Conservation (phyloP, 2,888 invertebrate species). For the Scaptomyza caliginosa region DNA sequence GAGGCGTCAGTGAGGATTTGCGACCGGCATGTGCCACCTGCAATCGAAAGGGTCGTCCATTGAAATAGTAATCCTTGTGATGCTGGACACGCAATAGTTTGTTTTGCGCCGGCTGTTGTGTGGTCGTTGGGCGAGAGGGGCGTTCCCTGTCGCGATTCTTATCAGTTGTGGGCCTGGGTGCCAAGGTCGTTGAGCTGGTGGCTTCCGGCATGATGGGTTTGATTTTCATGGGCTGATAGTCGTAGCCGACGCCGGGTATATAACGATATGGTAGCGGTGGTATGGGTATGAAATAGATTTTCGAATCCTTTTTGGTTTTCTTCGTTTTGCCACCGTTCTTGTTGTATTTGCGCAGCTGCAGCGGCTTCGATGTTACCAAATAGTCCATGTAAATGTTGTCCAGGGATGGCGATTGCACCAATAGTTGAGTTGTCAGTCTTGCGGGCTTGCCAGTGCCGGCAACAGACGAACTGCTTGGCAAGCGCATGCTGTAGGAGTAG, state of each 20-base stretch:
- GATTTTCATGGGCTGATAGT: slow-evolving; percentile 89
- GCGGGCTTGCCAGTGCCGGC: slow-evolving; percentile 4
- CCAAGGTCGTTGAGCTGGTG: slow-evolving; percentile 16
- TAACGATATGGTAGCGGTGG: slow-evolving; percentile 94
- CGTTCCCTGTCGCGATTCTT: slow-evolving; percentile 1
- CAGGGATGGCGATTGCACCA: slow-evolving; percentile 79
- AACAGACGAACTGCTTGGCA: slow-evolving; percentile 13
- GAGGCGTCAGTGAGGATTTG: slow-evolving; percentile 67
- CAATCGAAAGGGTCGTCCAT: slow-evolving; percentile 80
- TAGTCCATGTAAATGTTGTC: slow-evolving; percentile 81
- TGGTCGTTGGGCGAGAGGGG: slow-evolving; percentile 4
- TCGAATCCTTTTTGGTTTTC: slow-evolving; percentile 87
- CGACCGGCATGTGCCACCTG: slow-evolving; percentile 76
- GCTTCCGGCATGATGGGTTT: slow-evolving; percentile 67
- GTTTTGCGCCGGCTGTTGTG: slow-evolving; percentile 45
- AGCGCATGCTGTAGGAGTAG: slow-evolving; percentile 40
- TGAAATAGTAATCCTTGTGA: slow-evolving; percentile 80
- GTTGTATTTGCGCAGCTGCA: slow-evolving; percentile 80
- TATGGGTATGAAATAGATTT: slow-evolving; percentile 93
- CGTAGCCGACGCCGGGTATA: slow-evolving; percentile 93
- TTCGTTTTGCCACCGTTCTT: slow-evolving; percentile 77
- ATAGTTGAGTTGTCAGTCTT: slow-evolving; percentile 33
- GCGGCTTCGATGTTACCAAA: slow-evolving; percentile 80
- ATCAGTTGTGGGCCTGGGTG: slow-evolving; percentile 12
- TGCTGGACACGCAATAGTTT: slow-evolving; percentile 75